Conservation (phyloP, 2,888 invertebrate species). For the Micoletzkya japonica region DNA sequence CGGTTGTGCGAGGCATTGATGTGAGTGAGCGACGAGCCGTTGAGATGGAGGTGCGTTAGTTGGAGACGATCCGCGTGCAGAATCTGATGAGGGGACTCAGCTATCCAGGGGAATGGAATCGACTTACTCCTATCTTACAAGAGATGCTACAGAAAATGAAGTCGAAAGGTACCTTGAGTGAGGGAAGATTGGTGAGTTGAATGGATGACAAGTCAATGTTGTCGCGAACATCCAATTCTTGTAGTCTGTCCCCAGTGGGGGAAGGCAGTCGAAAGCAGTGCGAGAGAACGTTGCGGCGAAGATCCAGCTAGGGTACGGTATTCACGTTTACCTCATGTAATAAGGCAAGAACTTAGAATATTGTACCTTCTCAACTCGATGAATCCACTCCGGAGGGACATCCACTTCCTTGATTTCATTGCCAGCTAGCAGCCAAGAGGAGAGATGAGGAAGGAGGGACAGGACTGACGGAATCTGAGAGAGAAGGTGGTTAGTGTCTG, state of each 20-base stretch:
- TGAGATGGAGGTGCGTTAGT: slow-evolving; percentile 65
- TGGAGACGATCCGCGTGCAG: slow-evolving; percentile 66
- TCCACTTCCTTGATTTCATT: slow-evolving; percentile 24
- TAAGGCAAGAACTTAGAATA: background rate
- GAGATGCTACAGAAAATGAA: background rate
- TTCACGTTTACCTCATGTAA: background rate
- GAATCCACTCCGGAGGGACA: slow-evolving; percentile 11
- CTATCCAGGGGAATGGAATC: too few relatives aligned
- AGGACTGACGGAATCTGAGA: slow-evolving; percentile 3
- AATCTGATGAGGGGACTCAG: slow-evolving; percentile 66
- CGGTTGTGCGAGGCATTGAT: slow-evolving; percentile 65
- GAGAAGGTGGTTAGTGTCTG: background rate
- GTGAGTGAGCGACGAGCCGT: slow-evolving; percentile 65
- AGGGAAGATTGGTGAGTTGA: slow-evolving; percentile 64
- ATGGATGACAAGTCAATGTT: slow-evolving; percentile 60
- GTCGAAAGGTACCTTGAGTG: slow-evolving; percentile 39
- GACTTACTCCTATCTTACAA: background rate
- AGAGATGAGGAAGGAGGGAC: background rate
- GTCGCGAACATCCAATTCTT: slow-evolving; percentile 65
- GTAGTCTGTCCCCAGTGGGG: slow-evolving; percentile 4
- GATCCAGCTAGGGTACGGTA: slow-evolving; percentile 16
- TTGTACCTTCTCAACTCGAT: slow-evolving; percentile 15
- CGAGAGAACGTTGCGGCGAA: slow-evolving; percentile 18
- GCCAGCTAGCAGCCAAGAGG: slow-evolving; percentile 19
- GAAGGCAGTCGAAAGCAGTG: slow-evolving; percentile 22